Percentiles rank a stretch among this genome's conserved stretches.
Evolutionary conservation across 1,140 invertebrate genomes (phyloP).

Genomic region (Dinoponera quadriceps): DNA sequence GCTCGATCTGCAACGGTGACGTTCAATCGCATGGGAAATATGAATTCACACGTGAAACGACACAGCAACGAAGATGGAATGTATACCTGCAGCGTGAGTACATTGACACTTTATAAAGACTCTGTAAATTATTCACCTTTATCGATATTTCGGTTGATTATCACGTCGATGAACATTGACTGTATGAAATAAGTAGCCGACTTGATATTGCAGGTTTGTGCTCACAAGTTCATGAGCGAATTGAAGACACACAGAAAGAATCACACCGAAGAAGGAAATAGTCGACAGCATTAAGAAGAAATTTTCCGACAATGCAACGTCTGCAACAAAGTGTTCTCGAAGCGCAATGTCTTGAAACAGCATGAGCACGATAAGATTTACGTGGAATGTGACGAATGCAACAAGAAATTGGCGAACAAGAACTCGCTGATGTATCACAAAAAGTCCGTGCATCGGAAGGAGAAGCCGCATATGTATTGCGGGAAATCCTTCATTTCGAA

Average conservation of each 20-base stretch:
- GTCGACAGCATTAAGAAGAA: slow-evolving; percentile 74
- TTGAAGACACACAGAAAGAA: slow-evolving; percentile 78
- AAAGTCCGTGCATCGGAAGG: slow-evolving; percentile 85
- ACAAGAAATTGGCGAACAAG: slow-evolving; percentile 78
- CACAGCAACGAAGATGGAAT: slow-evolving; percentile 73
- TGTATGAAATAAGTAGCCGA: background rate
- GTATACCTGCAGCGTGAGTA: slow-evolving; percentile 80
- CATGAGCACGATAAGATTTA: slow-evolving; percentile 77
- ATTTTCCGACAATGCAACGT: slow-evolving; percentile 70
- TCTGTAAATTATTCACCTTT: slow-evolving; percentile 7
- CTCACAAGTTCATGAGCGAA: slow-evolving; percentile 78
- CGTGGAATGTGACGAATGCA: slow-evolving; percentile 76
- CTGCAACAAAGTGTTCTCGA: slow-evolving; percentile 82
- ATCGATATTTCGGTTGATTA: background rate
- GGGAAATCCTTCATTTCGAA: slow-evolving; percentile 85
- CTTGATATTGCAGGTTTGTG: slow-evolving; percentile 73
- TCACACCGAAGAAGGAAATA: slow-evolving; percentile 76
- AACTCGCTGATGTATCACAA: slow-evolving; percentile 78
- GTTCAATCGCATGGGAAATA: slow-evolving; percentile 82
- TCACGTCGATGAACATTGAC: background rate
- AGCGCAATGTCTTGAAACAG: slow-evolving; percentile 78
- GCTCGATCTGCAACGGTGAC: slow-evolving; percentile 77
- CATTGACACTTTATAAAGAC: slow-evolving; percentile 14
- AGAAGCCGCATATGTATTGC: slow-evolving; percentile 86
- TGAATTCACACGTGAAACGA: slow-evolving; percentile 80